Evolutionary conservation across 2,113 vertebrate genomes (phyloP), one percentile per base, ranked within the genome.

Genomic region (Microcebus griseorufus): DNA sequence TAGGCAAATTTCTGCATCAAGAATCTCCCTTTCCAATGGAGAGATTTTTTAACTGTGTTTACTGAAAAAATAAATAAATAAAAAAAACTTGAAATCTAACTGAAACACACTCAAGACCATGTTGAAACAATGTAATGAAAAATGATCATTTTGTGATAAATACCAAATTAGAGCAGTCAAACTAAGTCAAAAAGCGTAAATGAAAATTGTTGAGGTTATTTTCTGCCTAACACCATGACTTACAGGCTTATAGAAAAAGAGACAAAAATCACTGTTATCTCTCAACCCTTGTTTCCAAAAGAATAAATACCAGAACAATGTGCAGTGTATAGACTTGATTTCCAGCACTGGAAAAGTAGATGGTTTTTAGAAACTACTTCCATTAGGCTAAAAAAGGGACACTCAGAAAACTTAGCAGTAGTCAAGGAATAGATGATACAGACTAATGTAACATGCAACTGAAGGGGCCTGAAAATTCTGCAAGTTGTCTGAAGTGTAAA

Each of bases 101-200:
- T 48, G 88, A 81, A 90, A 88, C 27, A 84, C 17, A 70, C 2
- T 34, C 37, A 94, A 82, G 81, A 78, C 76, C 55, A 95, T 55
- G 70, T 58, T 73, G 20, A 34, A 95, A 89, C 3, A 39, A 79
- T 23, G 72, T 83, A 91, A 86, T 62, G 27, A 92, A 90, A 87
- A 95, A 95, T 82, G 14, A 79, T 75, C 9, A 88, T 78, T 86
- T 95, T 93, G 34, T 69, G 78, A 90, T 78, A 85, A 96, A 93
- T 85, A 88, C 23, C 65, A 97, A 62, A 62, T 8, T 95, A 92
- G 45, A 88, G 9, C 17, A 58, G 45, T 96, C 27, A 89, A 96
- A 87, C 92, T 73, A 93, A 76, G 29, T 94, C 51, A 95, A 67
- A 75, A 94, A 93, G 60, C 85, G 7, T 93, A 78, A 95, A 78